A percentile compares a stretch with the other conserved stretches of the same genome.
These are phyloP conservation scores for Tachuris rubrigastra DNA, from an alignment of 2,113 vertebrate species.

Conservation along the genomic window DNA sequence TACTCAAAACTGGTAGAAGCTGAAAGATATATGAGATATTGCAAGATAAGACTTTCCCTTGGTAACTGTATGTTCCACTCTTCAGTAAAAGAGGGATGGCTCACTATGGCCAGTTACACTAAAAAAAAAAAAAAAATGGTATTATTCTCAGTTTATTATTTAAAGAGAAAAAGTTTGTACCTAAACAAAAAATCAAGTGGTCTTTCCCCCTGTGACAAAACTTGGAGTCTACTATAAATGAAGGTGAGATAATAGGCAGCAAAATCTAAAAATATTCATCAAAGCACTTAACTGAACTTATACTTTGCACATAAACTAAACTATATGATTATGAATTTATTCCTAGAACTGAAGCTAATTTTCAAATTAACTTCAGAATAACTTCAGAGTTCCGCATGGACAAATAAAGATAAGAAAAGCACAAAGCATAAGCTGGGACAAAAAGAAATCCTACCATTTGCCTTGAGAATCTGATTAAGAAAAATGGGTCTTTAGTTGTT, in stretches of 20 bases:
- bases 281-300: neutral
- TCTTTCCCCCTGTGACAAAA: neutral
- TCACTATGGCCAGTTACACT: neutral
- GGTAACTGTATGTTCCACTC: neutral
- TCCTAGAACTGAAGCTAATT: neutral
- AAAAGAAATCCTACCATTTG: neutral
- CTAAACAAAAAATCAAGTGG: neutral
- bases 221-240: neutral
- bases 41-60: neutral
- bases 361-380: neutral
- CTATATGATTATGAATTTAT: neutral
- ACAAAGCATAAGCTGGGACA: neutral
- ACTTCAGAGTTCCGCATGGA: neutral
- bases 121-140: too few species aligned
- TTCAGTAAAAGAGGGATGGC: neutral
- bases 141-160: neutral
- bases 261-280: neutral
- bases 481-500: neutral
- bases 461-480: neutral
- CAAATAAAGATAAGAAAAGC: neutral
- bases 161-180: neutral
- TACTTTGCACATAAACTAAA: neutral
- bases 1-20: neutral
- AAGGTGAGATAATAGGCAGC: neutral
- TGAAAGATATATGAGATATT: neutral